Base-by-base conservation (phyloP, 2,888 invertebrate species). In the Drosophila demipolita region DNA sequence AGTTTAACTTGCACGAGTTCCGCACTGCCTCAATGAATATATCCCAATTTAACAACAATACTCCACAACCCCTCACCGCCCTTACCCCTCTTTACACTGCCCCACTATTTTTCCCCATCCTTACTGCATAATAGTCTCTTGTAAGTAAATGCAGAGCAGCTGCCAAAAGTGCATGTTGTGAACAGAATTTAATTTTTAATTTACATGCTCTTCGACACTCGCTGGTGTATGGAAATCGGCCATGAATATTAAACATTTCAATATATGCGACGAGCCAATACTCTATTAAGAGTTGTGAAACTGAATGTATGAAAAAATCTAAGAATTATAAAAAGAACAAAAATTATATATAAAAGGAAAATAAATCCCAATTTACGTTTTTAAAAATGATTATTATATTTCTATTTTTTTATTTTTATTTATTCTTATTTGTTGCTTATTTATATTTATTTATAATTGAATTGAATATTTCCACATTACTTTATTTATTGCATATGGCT, bases 111-210 rank as follows among this genome's bases (percentile, higher is more conserved):
- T 15, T 8, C 0, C 4, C 36, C 17, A 8, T 20, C 15, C 33
- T 17, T 3, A 11, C 26, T 50, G 45, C 71, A 71, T 63, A 73
- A 80, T 66, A 77, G 80, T 77, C 74, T 75, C 68, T 78, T 64
- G 78, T 65, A 81, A 66, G 71, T 73, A 70, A 75, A 70, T 52
- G 64, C 52, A 66, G 54, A 69, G 68, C 79, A 73, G 70, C 61
- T 83, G 77, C 65, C 89, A 71, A 74, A 80, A 75, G 38, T 75
- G 78, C 70, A 78, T 81, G 85, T 84, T 89, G 74, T 65, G 74
- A 79, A 82, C 78, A 76, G 76, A 89, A 74, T 89, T 89, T 67
- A 75, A 89, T 89, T 79, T 85, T 87, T 85, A 79, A 89, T 85
- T 75, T 78, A 76, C 87, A 81, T 60, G 62, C 73, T 66, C 55